Base-by-base conservation (phyloP, 2,888 invertebrate genomes). In the Himalopsyche tibetana region DNA sequence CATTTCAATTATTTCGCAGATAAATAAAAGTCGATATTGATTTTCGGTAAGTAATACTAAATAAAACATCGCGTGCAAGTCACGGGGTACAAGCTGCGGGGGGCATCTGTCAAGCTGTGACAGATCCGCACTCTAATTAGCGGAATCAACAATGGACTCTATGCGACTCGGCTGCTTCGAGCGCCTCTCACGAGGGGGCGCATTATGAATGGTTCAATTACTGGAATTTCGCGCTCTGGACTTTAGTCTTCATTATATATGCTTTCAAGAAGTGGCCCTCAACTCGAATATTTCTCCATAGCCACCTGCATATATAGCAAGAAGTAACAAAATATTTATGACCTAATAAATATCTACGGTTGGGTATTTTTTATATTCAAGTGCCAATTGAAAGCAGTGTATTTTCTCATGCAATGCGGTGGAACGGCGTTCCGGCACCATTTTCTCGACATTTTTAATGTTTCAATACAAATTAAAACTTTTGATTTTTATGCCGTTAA, bases 71-170 rank as follows among this genome's bases (percentile, higher is more conserved):
- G 36, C 15, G 36, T 36, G 74, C 36, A 15, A 38, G 74, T 15
- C 28, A 12, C 74, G 38, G 74, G 36, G 74, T 15, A 51, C 12
- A 51, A 15, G 15, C 42, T 6, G 6, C 15, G 51, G 51, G 51
- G 36, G 74, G 38, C 38, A 36, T 74, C 74, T 74, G 74, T 74
- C 74, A 74, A 74, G 74, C 38, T 74, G 36, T 74, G 74, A 74
- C 74, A 74, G 74, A 74, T 74, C 74, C 74, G 38, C 74, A 74
- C 74, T 74, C 74, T 74, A 74, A 74, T 74, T 74, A 74, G 74
- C 36, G 74, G 74, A 74, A 74, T 74, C 74, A 74, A 74, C 74
- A 74, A 74, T 74, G 36, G 38, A 38, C 36, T 28, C 69, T 36
- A 36, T 74, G 74, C 74, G 38, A 74, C 74, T 28, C 74, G 28